Evolutionary conservation across 2,888 invertebrate species (phyloP), one percentile per base, ranked within the genome.

Genomic region (Sphecodes monilicornis): DNA sequence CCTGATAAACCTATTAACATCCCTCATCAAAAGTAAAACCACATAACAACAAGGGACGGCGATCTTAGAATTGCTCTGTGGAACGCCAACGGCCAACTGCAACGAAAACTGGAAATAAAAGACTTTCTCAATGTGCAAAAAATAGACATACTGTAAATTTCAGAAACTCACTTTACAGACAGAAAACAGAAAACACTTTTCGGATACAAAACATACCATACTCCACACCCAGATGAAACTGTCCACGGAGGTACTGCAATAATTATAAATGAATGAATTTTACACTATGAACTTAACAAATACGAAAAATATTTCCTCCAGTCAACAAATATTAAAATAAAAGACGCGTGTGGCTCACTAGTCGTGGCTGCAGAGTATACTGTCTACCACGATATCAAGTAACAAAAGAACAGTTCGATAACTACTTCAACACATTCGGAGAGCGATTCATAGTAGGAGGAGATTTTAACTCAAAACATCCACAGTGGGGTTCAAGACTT

Each of bases 91-190:
- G 39, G 46, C 36, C 36, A 66, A 36, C 36, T 36, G 43, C 41
- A 60, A 74, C 60, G 64, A 26, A 74, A 64, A 32, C 74, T 10
- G 43, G 64, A 74, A 64, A 43, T 64, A 43, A 60, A 74, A 64
- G 29, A 22, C 29, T 64, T 74, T 22, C 43, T 74, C 41, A 43
- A 74, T 22, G 3, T 0, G 64, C 26, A 74, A 0, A 68, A 76
- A 66, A 68, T 76, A 54, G 66, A 76, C 18, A 76, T 75, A 46
- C 36, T 75, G 22, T 46, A 46, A 75, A 64, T 75, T 43, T 66
- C n/a, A 46, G 66, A 66, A 66, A 66, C 66, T 22, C 36, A 66
- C 22, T 66, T 66, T 18, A 66, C 66, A 4, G 66, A 36, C 43
- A 43, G 69, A 69, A 76, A 68, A 18, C 26, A 54, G 18, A 54